Percentiles rank a stretch among this genome's conserved stretches.
Evolutionary conservation across 1,140 invertebrate species (phyloP).

Genomic region (Propsilocerus akamusi): DNA sequence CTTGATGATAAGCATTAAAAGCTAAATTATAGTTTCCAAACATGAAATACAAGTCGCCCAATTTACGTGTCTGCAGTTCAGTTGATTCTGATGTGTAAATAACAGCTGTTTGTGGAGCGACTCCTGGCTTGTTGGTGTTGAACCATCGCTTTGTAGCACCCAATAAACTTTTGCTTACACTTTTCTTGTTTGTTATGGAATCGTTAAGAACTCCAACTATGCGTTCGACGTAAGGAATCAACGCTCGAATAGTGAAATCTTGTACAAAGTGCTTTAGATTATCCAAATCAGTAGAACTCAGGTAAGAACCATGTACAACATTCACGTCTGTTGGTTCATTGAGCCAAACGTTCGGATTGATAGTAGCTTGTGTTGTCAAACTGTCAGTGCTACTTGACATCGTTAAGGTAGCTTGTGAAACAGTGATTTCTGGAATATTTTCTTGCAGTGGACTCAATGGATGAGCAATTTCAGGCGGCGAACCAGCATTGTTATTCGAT

Average conservation of each 20-base stretch:
- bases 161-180: constrained; percentile 76
- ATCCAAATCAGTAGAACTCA: constrained; percentile 67
- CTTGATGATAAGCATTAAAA: constrained; percentile 84
- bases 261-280: constrained; percentile 66
- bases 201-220: constrained; percentile 70
- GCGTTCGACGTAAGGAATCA: constrained; percentile 80
- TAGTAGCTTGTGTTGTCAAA: constrained; percentile 29
- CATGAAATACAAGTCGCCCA: constrained; percentile 92
- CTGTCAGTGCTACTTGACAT: constrained; percentile 35
- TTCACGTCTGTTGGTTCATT: constrained; percentile 28
- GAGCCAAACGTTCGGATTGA: constrained; percentile 35
- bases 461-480: constrained; percentile 27
- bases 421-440: constrained; percentile 19
- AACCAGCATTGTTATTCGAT: not conserved
- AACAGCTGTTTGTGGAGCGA: constrained; percentile 50
- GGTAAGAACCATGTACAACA: constrained; percentile 45
- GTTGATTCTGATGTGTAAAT: constrained; percentile 73
- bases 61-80: constrained; percentile 77
- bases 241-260: constrained; percentile 69
- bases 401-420: constrained; percentile 4
- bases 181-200: constrained; percentile 69
- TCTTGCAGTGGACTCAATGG: constrained; percentile 37
- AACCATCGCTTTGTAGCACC: constrained; percentile 92
- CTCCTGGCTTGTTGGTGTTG: constrained; percentile 67
- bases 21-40: constrained; percentile 86